Evolutionary conservation across 2,888 invertebrate genomes (phyloP).

Genomic region (Peribatodes rhomboidaria): DNA sequence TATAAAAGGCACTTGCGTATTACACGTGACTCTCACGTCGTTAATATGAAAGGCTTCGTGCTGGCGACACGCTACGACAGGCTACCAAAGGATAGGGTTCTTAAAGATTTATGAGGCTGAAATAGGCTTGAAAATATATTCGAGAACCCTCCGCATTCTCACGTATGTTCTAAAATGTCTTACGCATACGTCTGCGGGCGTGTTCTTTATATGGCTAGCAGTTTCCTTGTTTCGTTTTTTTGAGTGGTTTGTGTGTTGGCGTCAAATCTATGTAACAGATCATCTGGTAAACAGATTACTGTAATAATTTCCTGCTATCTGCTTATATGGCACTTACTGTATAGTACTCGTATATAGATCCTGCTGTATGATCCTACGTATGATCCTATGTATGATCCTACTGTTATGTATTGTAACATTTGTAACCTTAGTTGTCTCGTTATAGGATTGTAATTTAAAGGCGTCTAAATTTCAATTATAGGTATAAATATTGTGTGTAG

Average conservation of each 20-base stretch:
- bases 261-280: not conserved
- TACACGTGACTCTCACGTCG: constrained; percentile 34
- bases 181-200: not conserved
- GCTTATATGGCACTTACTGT: too few species aligned
- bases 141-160: not conserved
- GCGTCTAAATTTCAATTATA: too few species aligned
- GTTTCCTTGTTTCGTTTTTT: constrained; percentile 5
- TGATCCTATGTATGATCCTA: too few species aligned
- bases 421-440: too few species aligned
- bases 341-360: too few species aligned
- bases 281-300: not conserved
- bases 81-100: not conserved
- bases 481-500: too few species aligned
- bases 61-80: constrained; percentile 7
- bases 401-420: too few species aligned
- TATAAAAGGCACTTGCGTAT: constrained; percentile 33
- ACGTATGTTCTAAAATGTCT: not conserved
- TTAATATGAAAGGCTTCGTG: constrained; percentile 41
- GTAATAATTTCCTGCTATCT: not conserved
- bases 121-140: constrained; percentile 2
- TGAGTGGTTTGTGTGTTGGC: not conserved
- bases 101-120: constrained; percentile 18
- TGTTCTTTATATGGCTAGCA: not conserved
- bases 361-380: too few species aligned
- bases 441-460: too few species aligned